phyloP scores from a whole-genome alignment of 2,888 invertebrate species.

The Pinctada fucata region DNA sequence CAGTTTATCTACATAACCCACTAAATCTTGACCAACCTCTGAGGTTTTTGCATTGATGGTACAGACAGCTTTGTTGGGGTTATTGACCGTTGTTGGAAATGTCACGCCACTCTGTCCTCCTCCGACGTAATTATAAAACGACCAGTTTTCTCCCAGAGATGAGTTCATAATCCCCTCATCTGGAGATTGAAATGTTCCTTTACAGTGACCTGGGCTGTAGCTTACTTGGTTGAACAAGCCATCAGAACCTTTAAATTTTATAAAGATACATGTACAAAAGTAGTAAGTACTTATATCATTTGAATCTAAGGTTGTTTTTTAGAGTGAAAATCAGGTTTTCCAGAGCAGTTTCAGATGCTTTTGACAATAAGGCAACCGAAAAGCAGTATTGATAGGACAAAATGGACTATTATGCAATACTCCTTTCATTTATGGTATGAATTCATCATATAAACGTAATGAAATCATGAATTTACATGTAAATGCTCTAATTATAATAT shows the following conservation, averaged over 20 bases:
- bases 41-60: constrained; percentile 83
- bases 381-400: too few relatives aligned
- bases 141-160: constrained; percentile 72
- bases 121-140: constrained; percentile 79
- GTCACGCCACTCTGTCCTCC: constrained; percentile 52
- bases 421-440: too few relatives aligned
- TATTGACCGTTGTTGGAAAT: constrained; percentile 77
- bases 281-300: not conserved
- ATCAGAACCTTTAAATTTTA: constrained; percentile 49
- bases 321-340: not conserved
- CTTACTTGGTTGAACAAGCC: constrained; percentile 75
- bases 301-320: not conserved
- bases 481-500: too few relatives aligned
- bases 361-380: too few relatives aligned
- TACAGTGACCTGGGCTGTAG: constrained; percentile 67
- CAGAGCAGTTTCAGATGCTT: too few relatives aligned
- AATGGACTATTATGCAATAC: too few relatives aligned
- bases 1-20: too few relatives aligned
- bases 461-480: too few relatives aligned
- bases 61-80: constrained; percentile 84
- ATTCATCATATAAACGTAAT: too few relatives aligned
- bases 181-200: constrained; percentile 53
- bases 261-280: constrained; percentile 10
- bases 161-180: constrained; percentile 35
- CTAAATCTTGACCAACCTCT: constrained; percentile 77